phyloP scores from a whole-genome alignment of 2,113 vertebrate genomes.

The Petroica traversi region DNA sequence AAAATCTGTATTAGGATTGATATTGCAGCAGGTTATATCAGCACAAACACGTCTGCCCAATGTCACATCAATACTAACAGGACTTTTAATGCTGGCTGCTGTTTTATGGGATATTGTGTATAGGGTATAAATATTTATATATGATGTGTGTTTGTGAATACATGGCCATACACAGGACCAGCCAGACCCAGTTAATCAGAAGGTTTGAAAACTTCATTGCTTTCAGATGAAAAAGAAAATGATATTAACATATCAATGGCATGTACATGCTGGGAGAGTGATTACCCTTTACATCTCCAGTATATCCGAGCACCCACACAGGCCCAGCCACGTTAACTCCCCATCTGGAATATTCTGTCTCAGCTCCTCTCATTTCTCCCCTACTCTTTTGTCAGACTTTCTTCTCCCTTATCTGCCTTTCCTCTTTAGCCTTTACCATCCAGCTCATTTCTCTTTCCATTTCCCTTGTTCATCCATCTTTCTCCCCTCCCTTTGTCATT shows the following conservation, averaged over 20 bases:
- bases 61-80: constrained; percentile 21
- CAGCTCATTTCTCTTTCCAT: constrained; percentile 33
- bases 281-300: constrained; percentile 72
- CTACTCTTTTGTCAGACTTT: constrained; percentile 50
- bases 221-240: constrained; percentile 73
- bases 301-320: constrained; percentile 46
- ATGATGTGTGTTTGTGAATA: neutral
- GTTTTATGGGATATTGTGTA: constrained; percentile 37
- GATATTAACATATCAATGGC: constrained; percentile 79
- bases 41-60: neutral
- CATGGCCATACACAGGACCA: neutral
- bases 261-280: constrained; percentile 74
- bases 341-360: constrained; percentile 55
- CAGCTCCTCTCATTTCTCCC: constrained; percentile 4
- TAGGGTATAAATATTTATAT: constrained; percentile 60
- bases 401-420: constrained; percentile 55
- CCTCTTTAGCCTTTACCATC: constrained; percentile 50
- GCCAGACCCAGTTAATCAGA: constrained; percentile 62
- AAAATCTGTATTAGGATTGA: neutral
- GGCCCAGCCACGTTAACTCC: constrained; percentile 27
- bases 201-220: constrained; percentile 77
- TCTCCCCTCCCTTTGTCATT: constrained; percentile 1
- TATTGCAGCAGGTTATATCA: neutral
- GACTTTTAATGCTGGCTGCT: constrained; percentile 2
- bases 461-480: constrained; percentile 2